These are phyloP conservation scores for Caenorhabditis sulstoni DNA, from an alignment of 2,888 invertebrate genomes.

Conservation along the genomic window DNA sequence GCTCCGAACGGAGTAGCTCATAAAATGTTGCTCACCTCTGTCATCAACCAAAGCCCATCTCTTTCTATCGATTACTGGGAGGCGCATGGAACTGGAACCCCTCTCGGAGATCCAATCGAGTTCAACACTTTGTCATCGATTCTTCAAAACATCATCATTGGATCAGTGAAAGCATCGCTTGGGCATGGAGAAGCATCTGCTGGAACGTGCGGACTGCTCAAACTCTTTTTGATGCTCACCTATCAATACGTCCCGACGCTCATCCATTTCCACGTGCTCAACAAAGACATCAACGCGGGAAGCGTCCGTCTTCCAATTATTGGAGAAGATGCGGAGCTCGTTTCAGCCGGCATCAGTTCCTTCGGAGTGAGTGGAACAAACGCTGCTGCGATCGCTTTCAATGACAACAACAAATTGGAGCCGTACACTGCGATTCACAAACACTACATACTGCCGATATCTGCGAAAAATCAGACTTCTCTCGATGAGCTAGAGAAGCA, in stretches of 20 bases:
- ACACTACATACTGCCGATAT: slow-evolving; percentile 68
- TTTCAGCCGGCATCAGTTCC: slow-evolving; percentile 73
- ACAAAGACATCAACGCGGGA: slow-evolving; percentile 71
- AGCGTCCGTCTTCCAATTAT: slow-evolving; percentile 67
- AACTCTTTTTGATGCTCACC: slow-evolving; percentile 69
- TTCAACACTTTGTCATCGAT: slow-evolving; percentile 70
- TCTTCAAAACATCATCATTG: slow-evolving; percentile 61
- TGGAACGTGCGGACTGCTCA: slow-evolving; percentile 76
- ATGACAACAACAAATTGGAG: slow-evolving; percentile 53
- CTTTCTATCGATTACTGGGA: slow-evolving; percentile 75
- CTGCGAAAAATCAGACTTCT: slow-evolving; percentile 71
- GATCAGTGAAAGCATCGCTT: slow-evolving; percentile 74
- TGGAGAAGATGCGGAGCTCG: slow-evolving; percentile 66
- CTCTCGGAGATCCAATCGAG: slow-evolving; percentile 80
- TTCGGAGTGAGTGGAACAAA: slow-evolving; percentile 80
- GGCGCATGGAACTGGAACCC: slow-evolving; percentile 80
- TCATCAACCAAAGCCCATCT: slow-evolving; percentile 48
- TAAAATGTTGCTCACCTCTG: slow-evolving; percentile 65
- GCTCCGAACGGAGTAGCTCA: slow-evolving; percentile 79
- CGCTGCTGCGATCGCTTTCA: slow-evolving; percentile 70
- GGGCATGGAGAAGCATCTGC: slow-evolving; percentile 79
- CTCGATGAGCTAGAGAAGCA: slow-evolving; percentile 57
- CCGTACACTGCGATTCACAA: slow-evolving; percentile 49
- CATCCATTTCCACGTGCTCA: slow-evolving; percentile 73
- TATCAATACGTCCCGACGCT: slow-evolving; percentile 70